Evolutionary conservation across 2,888 invertebrate species (phyloP).

Genomic region (Athrips mouffetella): DNA sequence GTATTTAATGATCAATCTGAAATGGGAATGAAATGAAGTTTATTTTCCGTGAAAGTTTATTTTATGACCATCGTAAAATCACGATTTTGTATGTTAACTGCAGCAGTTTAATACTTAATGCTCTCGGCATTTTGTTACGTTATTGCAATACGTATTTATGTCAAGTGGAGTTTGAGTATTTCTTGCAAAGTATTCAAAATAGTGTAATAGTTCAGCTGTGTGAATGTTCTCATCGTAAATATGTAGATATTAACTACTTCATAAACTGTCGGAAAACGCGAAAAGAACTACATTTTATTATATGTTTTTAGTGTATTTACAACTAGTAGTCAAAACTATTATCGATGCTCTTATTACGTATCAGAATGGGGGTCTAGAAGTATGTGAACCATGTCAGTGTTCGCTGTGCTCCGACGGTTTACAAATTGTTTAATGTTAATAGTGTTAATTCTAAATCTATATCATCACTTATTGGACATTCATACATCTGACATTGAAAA

Average conservation of each 20-base stretch:
- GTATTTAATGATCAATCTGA: conserved; percentile 2
- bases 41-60: neutral
- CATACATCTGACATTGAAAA: conserved; percentile 72
- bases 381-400: neutral
- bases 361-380: neutral
- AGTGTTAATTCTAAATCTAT: conserved; percentile 71
- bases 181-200: neutral
- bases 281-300: neutral
- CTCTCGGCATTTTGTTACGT: neutral
- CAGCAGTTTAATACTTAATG: neutral
- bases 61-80: conserved; percentile 7
- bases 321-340: neutral
- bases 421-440: conserved; percentile 63
- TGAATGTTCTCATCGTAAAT: conserved; percentile 41
- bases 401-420: conserved; percentile 53
- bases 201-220: conserved; percentile 41
- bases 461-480: conserved; percentile 71
- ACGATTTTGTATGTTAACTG: conserved; percentile 5
- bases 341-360: neutral
- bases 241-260: conserved; percentile 54
- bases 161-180: neutral
- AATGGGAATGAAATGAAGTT: conserved; percentile 1
- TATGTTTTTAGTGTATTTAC: conserved; percentile 1
- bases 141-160: conserved; percentile 4
- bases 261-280: conserved; percentile 56